Conservation (phyloP, 2,113 vertebrate species). For the Upupa epops region DNA sequence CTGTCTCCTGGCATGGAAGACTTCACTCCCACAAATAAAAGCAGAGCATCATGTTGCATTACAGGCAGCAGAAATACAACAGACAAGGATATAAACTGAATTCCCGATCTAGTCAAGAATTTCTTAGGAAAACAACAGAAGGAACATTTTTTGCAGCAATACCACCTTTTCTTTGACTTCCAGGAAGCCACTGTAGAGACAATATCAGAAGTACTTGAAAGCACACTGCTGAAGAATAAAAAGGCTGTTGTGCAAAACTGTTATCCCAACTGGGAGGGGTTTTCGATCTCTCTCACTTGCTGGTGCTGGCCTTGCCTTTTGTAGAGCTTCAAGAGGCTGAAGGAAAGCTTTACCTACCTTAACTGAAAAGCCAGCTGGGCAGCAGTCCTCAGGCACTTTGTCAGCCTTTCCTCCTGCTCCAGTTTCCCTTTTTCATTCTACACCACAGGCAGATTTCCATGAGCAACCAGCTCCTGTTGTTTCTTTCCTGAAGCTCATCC, state of each 20-base stretch:
- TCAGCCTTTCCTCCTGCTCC: not conserved
- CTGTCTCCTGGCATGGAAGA: not conserved
- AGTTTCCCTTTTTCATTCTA: not conserved
- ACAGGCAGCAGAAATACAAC: not conserved
- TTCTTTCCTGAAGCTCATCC: not conserved
- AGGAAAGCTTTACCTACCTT: not conserved
- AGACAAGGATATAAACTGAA: not conserved
- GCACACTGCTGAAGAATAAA: not conserved
- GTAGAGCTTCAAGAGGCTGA: not conserved
- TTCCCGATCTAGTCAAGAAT: not conserved
- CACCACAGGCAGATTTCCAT: not conserved
- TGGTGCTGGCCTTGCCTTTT: not conserved
- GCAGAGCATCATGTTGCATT: not conserved
- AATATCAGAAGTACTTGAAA: not conserved
- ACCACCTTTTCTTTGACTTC: not conserved
- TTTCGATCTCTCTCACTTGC: not conserved
- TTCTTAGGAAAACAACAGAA: slow-evolving; percentile 13
- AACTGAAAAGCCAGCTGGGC: not conserved
- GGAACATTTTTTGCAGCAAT: not conserved
- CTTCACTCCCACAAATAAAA: not conserved
- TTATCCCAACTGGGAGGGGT: not conserved
- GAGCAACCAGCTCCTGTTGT: not conserved
- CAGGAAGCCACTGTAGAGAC: not conserved
- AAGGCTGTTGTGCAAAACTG: not conserved
- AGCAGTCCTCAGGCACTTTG: not conserved